Evolutionary conservation across 1,140 invertebrate species (phyloP).

Genomic region (Bombus difficillimus): DNA sequence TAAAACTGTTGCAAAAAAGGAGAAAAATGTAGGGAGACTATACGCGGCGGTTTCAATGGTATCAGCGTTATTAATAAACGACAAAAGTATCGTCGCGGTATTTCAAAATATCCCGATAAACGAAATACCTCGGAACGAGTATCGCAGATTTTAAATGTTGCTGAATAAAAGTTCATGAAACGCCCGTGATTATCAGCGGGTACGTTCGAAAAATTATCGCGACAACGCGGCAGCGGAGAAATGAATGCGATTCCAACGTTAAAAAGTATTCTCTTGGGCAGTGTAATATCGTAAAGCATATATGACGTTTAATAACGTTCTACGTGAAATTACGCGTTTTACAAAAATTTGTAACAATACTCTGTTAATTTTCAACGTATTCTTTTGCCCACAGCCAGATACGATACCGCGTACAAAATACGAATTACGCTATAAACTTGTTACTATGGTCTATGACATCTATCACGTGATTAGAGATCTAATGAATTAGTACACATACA

Average conservation of each 20-base stretch:
- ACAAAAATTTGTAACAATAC: not conserved
- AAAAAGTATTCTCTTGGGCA: slow-evolving; percentile 1
- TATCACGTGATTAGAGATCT: not conserved
- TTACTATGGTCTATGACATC: not conserved
- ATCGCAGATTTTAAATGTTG: slow-evolving; percentile 28
- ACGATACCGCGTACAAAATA: too few species aligned
- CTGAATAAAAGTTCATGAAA: slow-evolving; percentile 37
- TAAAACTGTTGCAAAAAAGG: not conserved
- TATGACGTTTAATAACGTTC: not conserved
- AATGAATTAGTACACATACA: not conserved
- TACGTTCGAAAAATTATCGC: not conserved
- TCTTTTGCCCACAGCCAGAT: rapidly evolving
- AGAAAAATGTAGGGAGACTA: too few species aligned
- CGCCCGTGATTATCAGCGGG: slow-evolving; percentile 12
- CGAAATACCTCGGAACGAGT: slow-evolving; percentile 15
- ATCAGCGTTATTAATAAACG: slow-evolving; percentile 45
- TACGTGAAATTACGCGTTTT: not conserved
- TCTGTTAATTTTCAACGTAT: not conserved
- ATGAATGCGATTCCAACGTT: not conserved
- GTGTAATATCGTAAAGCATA: not conserved
- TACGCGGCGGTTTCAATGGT: slow-evolving; percentile 25
- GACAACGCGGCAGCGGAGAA: not conserved
- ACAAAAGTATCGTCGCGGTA: slow-evolving; percentile 19
- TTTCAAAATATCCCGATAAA: slow-evolving; percentile 45
- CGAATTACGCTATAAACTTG: not conserved